These are phyloP conservation scores for Troilus luridus DNA, from an alignment of 2,888 invertebrate genomes.

Conservation along the genomic window DNA sequence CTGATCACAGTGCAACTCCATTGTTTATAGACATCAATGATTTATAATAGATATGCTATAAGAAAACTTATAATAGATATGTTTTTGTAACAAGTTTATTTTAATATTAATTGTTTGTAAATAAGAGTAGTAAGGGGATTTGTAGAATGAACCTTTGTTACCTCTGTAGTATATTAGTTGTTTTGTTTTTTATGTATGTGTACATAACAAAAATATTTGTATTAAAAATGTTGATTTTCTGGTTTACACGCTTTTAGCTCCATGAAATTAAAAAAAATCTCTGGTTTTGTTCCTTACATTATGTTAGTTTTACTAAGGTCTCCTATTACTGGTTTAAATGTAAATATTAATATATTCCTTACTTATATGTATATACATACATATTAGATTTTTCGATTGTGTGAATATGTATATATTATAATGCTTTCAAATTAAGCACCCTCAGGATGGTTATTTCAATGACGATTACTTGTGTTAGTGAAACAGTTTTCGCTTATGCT, in stretches of 20 bases:
- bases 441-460: neutral
- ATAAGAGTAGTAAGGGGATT: neutral
- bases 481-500: neutral
- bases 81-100: neutral
- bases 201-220: neutral
- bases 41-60: neutral
- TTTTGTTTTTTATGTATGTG: neutral
- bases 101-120: constrained; percentile 8
- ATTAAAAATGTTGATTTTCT: neutral
- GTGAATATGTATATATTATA: neutral
- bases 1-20: neutral
- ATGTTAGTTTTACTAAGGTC: neutral
- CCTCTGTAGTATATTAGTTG: neutral
- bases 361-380: too few species aligned
- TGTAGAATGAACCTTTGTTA: neutral
- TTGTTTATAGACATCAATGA: neutral
- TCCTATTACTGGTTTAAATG: neutral
- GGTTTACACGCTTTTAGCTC: neutral
- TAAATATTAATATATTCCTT: neutral
- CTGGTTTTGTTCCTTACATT: neutral
- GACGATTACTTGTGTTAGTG: neutral
- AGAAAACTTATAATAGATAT: neutral
- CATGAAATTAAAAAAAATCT: neutral
- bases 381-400: neutral
- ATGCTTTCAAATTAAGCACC: neutral